Evolutionary conservation across 30 jellyfish, hydroid and myxozoan genomes (phyloP), one percentile per base, ranked within the genome.

Genomic region (Chrysaora quinquecirrha): DNA sequence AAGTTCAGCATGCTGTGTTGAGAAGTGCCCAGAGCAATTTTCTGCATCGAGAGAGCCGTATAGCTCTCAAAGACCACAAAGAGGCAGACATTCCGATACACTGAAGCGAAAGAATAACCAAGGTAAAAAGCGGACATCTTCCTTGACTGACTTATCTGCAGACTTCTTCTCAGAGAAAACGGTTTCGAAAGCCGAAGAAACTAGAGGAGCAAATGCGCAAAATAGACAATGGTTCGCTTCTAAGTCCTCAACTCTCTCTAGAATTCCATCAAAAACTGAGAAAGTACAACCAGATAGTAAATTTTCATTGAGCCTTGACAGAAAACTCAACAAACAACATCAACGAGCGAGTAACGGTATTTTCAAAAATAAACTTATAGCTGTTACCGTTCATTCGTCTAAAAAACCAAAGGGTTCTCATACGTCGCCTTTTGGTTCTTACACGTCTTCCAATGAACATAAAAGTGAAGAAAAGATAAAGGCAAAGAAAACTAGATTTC

Each of bases 301-400:
- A 33, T 64, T 38, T 74, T 62, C 71, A 34, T 58, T 30, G 32
- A 54, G 67, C 76, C 83, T 60, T 34, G 38, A 61, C 72, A 62
- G 71, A 79, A 77, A 2, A 34, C 83, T n/a, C 18, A 74, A 2
- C 60, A 33, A 22, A 61, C 87, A 16, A 48, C 80, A 48, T 30
- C 25, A 22, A 21, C 43, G 84, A 34, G 85, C n/a, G 28, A 33
- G 33, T 6, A 82, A 32, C 33, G 30, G 32, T 1, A 58, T 32
- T n/a, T 9, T 63, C 6, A 73, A 84, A 35, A 31, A 64, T 0
- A 85, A 85, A 56, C 52, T 75, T 21, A 85, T 85, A 3, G 84
- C 96, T 18, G 96, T 85, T 20, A 65, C 78, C 54, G 96, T 85
- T 1, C 96, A 85, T 49, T 22, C 96, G 0, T 64, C 89, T 1